phyloP scores from a whole-genome alignment of 1,140 invertebrate species.

The Meloidogyne chitwoodi region DNA sequence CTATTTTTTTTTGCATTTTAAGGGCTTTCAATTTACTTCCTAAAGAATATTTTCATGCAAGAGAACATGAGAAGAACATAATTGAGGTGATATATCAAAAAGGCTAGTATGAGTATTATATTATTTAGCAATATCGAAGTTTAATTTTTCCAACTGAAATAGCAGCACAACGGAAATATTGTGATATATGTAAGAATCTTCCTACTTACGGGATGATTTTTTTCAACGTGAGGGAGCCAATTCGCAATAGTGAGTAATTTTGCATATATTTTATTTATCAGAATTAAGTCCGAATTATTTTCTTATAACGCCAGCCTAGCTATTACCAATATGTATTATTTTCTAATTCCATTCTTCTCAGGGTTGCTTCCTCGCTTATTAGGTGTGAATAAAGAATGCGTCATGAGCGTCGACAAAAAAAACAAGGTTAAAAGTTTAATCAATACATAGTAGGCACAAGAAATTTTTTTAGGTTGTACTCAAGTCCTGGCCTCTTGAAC shows the following conservation, averaged over 20 bases:
- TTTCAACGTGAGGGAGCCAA: slow-evolving; percentile 93
- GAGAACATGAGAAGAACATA: slow-evolving; percentile 86
- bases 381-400: slow-evolving; percentile 95
- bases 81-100: slow-evolving; percentile 2
- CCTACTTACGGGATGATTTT: slow-evolving; percentile 96
- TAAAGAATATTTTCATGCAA: slow-evolving; percentile 86
- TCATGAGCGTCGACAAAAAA: slow-evolving; percentile 87
- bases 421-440: slow-evolving; percentile 76
- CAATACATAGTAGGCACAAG: background rate
- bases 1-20: background rate
- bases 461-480: slow-evolving; percentile 56
- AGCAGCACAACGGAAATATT: slow-evolving; percentile 27
- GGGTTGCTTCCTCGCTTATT: slow-evolving; percentile 87
- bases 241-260: slow-evolving; percentile 73
- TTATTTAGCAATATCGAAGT: slow-evolving; percentile 25
- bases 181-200: slow-evolving; percentile 79
- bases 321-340: background rate
- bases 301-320: background rate
- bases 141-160: slow-evolving; percentile 13
- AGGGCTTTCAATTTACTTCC: slow-evolving; percentile 86
- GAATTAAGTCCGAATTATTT: background rate
- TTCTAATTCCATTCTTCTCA: slow-evolving; percentile 59
- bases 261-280: too few relatives aligned
- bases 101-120: background rate
- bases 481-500: slow-evolving; percentile 79